A percentile compares a stretch with the other conserved stretches of the same genome.
Evolutionary conservation across 2,113 vertebrate species (phyloP).

Genomic region (Leptosomus discolor): DNA sequence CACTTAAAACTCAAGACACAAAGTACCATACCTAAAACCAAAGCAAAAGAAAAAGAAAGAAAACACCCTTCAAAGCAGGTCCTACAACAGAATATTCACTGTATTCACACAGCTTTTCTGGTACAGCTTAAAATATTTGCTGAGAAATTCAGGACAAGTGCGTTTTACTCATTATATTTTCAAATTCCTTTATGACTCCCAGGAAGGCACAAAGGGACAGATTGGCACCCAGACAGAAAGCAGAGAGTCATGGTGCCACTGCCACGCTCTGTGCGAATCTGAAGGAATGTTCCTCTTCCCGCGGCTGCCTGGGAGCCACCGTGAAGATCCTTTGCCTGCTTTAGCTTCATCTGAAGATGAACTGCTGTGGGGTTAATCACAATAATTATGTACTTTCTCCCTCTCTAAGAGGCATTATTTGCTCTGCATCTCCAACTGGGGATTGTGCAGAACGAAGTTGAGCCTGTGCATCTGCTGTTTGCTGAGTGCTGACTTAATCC

Average conservation of each 20-base stretch:
- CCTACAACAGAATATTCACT: neutral
- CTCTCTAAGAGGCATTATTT: neutral
- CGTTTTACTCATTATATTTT: neutral
- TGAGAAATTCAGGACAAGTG: neutral
- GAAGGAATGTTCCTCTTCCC: neutral
- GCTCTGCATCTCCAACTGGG: neutral
- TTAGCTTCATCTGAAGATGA: neutral
- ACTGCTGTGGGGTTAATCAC: neutral
- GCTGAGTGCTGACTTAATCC: neutral
- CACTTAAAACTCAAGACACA: neutral
- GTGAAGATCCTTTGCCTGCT: neutral
- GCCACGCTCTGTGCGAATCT: neutral
- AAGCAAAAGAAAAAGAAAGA: neutral
- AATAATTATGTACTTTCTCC: conserved; percentile 1
- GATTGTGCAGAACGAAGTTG: neutral
- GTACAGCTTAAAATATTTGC: neutral
- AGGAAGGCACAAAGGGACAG: neutral
- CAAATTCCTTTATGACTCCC: neutral
- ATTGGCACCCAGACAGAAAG: neutral
- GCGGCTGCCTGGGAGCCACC: neutral
- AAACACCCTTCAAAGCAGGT: neutral
- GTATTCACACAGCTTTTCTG: neutral
- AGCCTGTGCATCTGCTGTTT: neutral
- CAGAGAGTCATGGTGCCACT: neutral
- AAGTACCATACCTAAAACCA: neutral